Evolutionary conservation across 2,888 invertebrate genomes (phyloP), one percentile per base, ranked within the genome.

Genomic region (Cinara cedri): DNA sequence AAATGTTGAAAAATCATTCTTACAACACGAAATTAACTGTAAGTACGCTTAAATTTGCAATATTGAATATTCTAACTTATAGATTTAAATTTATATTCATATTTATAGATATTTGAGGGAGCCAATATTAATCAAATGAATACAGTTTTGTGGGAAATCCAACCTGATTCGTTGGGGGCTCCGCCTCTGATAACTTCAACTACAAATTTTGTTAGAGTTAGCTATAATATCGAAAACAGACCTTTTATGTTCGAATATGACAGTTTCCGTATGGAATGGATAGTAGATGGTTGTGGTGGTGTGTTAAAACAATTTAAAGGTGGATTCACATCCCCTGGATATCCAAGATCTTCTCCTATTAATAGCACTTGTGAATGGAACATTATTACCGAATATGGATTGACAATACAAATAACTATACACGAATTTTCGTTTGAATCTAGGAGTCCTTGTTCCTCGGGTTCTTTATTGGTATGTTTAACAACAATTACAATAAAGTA

Each of bases 241-340:
- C 46, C n/a, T 19, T 19, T 19, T 63, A n/a, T n/a, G n/a, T 54
- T 21, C 42, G 21, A 46, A 68, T 0, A 68, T 11, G 86, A 88
- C 80, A 95, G 94, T 34, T 97, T 97, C 85, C 88, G 94, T 68
- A 86, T 97, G 71, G 96, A 97, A 86, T 97, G 95, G 91, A 85
- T 88, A 42, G 66, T 57, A 8, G 46, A 81, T 21, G 74, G 81
- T 14, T 96, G 96, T 85, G 92, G 94, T 10, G 91, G 91, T 8
- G 86, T 88, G 72, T 74, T 68, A 49, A 88, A 86, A 65, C 89
- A 88, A 83, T 85, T 86, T 0, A 83, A 62, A 11, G 92, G 91
- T 0, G 82, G 83, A 9, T 87, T 96, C 72, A 86, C 86, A 0
- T 90, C 93, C 21, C 84, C 84, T 0, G 74, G 81, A 54, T 83